phyloP scores from a whole-genome alignment of 2,797 vertebrate species.

The Lophotriccus pileatus region DNA sequence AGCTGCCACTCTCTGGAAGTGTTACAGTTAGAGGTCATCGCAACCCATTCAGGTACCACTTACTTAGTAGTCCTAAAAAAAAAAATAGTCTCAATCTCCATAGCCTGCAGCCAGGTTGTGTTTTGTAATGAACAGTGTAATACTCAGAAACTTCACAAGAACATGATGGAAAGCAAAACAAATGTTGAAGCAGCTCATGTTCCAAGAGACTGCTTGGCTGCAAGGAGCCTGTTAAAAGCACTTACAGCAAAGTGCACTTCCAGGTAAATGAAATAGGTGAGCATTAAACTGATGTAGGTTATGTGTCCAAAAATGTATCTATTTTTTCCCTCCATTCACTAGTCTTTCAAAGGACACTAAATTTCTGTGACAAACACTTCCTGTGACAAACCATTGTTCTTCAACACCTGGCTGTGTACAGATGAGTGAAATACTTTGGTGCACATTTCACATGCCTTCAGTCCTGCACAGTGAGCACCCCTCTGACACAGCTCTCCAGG shows the following conservation, averaged over 20 bases:
- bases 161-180: neutral
- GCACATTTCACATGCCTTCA: neutral
- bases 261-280: neutral
- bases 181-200: neutral
- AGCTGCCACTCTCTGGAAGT: conserved; percentile 81
- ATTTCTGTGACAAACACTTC: neutral
- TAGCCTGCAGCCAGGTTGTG: neutral
- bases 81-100: neutral
- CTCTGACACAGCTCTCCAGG: neutral
- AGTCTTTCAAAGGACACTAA: neutral
- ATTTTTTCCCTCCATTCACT: neutral
- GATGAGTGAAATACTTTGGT: neutral
- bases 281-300: neutral
- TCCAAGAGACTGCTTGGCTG: neutral
- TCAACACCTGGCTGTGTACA: neutral
- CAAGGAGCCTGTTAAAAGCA: neutral
- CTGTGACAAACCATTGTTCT: neutral
- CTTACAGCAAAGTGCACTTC: neutral
- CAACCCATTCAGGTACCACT: conserved; percentile 83
- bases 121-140: neutral
- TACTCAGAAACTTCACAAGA: neutral
- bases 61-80: neutral
- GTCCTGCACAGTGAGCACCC: neutral
- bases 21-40: conserved; percentile 81
- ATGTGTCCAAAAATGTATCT: neutral